These are phyloP conservation scores for Lasioglossum baleicum DNA, from an alignment of 1,140 invertebrate species.

Conservation along the genomic window DNA sequence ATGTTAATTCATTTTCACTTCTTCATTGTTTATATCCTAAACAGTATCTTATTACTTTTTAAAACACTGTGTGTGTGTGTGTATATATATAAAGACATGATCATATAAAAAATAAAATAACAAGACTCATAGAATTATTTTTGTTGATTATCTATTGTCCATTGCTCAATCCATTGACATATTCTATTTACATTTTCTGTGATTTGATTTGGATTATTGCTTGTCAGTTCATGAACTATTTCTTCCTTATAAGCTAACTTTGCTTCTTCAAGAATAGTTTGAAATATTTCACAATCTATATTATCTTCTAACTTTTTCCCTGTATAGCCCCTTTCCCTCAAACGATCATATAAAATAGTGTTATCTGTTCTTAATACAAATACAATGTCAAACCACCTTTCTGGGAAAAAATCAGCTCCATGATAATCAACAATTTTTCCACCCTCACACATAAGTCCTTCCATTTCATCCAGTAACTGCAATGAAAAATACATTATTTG, in stretches of 20 bases:
- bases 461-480: slow-evolving; percentile 93
- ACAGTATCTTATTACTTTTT: too few relatives aligned
- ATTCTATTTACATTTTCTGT: slow-evolving; percentile 90
- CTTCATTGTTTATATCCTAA: too few relatives aligned
- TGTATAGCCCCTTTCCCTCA: slow-evolving; percentile 90
- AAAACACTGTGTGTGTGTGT: too few relatives aligned
- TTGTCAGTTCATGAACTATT: slow-evolving; percentile 92
- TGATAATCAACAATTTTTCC: slow-evolving; percentile 98
- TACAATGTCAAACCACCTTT: slow-evolving; percentile 97
- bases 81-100: too few relatives aligned
- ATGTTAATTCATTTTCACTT: too few relatives aligned
- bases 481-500: slow-evolving; percentile 26
- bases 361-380: slow-evolving; percentile 96
- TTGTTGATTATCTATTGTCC: slow-evolving; percentile 83
- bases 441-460: slow-evolving; percentile 89
- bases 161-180: slow-evolving; percentile 89
- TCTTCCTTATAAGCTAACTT: slow-evolving; percentile 89
- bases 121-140: too few relatives aligned
- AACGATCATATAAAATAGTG: slow-evolving; percentile 92
- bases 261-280: slow-evolving; percentile 95
- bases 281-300: slow-evolving; percentile 98
- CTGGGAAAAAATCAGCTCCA: slow-evolving; percentile 97
- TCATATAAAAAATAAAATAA: too few relatives aligned
- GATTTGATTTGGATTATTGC: slow-evolving; percentile 89
- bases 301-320: slow-evolving; percentile 96